Percentiles rank a stretch among this genome's conserved stretches.
Evolutionary conservation across 1,140 invertebrate species (phyloP).

Genomic region (Drosophila sucinea): DNA sequence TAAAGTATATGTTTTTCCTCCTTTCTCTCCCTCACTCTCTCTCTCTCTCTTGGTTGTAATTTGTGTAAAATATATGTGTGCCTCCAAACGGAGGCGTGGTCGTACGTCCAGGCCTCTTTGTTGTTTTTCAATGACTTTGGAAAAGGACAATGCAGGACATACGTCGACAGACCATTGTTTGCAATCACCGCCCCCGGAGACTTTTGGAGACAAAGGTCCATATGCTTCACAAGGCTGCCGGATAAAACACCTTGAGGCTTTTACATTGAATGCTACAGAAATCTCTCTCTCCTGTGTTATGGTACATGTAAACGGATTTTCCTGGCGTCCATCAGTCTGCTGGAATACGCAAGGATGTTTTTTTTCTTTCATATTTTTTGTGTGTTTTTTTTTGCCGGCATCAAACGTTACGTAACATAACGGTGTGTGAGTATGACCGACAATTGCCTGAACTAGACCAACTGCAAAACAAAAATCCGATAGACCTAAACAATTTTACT

Average conservation of each 20-base stretch:
- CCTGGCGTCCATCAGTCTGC: constrained; percentile 26
- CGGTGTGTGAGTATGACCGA: neutral
- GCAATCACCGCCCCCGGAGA: constrained; percentile 15
- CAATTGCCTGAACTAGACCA: neutral
- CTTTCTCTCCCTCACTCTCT: neutral
- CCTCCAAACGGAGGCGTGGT: constrained; percentile 9
- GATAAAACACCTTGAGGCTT: constrained; percentile 28
- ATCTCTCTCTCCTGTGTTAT: neutral
- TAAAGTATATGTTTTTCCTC: neutral
- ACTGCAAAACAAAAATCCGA: neutral
- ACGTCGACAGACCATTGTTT: neutral
- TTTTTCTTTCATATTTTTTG: constrained; percentile 11
- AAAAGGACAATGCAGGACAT: constrained; percentile 6
- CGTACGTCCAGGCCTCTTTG: constrained; percentile 27
- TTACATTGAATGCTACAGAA: constrained; percentile 37
- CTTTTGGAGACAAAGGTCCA: constrained; percentile 56
- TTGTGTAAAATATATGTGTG: constrained; percentile 35
- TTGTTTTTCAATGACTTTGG: constrained; percentile 3
- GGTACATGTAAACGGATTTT: neutral
- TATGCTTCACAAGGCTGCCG: constrained; percentile 34
- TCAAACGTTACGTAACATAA: neutral
- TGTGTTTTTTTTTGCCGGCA: neutral
- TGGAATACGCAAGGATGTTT: neutral
- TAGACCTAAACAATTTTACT: neutral
- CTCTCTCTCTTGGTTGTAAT: neutral